Base-by-base conservation (phyloP, 1,140 invertebrate species). In the Goniozus legneri region DNA sequence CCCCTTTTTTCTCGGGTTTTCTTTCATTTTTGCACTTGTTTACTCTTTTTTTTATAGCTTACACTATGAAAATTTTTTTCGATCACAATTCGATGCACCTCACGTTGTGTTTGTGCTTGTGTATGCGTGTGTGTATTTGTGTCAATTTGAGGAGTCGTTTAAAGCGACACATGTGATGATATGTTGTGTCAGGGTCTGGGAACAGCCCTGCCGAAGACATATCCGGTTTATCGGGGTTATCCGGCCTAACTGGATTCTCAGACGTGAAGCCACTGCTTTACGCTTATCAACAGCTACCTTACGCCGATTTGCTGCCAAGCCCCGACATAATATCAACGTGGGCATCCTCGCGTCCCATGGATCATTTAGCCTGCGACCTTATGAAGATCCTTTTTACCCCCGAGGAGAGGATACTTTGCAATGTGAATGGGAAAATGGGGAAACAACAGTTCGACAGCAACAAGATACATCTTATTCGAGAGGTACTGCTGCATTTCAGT, bases 401-500 rank as follows among this genome's bases (percentile, higher is more conserved):
- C 2, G 75, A 78, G 50, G 77, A 78, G 56, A 67, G 77, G 53
- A 72, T 78, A 44, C 46, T 77, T 3, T 77, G 77, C 50, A 78
- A 78, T 48, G 77, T 78, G 6, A 78, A 78, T 44, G 76, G 77
- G 13, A 77, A 78, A 65, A 77, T 78, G 76, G 77, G 77, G 18
- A 78, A 78, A 41, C 73, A 72, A 30, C 76, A 77, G 50, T 77
- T 78, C 54, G 71, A 78, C 47, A 71, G 73, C 39, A 71, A 76
- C 49, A 78, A 78, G 51, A 76, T 78, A 49, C 67, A 74, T 20
- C 56, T 78, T 24, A 77, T 77, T 33, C 54, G 74, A 35, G 76
- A 78, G 50, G 76, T 77, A 19, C 55, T 78, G 13, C 48, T 75
- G 27, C 72, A 76, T 46, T 77, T 75, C 49, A 75, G 73, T 51